Percentiles rank a stretch among this genome's conserved stretches.
These are phyloP conservation scores for Bombus ignitus DNA, from an alignment of 1,140 invertebrate species.

Conservation along the genomic window DNA sequence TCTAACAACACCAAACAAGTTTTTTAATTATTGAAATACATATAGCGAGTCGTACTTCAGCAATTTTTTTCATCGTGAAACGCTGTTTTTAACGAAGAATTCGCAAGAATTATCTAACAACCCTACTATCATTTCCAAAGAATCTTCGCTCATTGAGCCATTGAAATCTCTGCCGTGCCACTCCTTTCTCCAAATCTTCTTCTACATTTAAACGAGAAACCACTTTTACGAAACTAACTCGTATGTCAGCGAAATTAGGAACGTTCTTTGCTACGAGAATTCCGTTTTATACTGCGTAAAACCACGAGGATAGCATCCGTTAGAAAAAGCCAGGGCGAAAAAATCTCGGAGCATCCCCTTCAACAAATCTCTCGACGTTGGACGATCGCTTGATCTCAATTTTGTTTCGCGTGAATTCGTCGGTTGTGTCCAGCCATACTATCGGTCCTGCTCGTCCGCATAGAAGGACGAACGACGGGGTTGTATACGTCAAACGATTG, in stretches of 20 bases:
- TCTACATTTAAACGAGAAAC: background rate
- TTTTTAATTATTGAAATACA: slow-evolving; percentile 28
- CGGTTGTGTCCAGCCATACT: background rate
- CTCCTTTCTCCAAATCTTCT: background rate
- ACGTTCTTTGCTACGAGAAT: background rate
- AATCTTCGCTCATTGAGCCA: background rate
- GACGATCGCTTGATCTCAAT: background rate
- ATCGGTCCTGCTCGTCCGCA: background rate
- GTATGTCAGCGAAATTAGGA: background rate
- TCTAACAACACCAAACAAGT: background rate
- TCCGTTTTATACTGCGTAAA: background rate
- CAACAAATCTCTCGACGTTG: background rate
- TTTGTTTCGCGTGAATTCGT: background rate
- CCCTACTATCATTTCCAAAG: background rate
- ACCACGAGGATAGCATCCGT: no score
- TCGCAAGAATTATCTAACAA: background rate
- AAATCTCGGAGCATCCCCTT: background rate
- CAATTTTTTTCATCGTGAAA: background rate
- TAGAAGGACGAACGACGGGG: slow-evolving; percentile 29
- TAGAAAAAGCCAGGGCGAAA: no score
- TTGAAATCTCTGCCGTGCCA: background rate
- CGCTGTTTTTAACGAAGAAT: background rate
- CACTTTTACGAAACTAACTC: background rate
- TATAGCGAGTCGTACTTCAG: background rate
- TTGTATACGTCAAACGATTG: slow-evolving; percentile 29